These are phyloP conservation scores for Apamea epomidion DNA, from an alignment of 2,888 invertebrate genomes.

Conservation along the genomic window DNA sequence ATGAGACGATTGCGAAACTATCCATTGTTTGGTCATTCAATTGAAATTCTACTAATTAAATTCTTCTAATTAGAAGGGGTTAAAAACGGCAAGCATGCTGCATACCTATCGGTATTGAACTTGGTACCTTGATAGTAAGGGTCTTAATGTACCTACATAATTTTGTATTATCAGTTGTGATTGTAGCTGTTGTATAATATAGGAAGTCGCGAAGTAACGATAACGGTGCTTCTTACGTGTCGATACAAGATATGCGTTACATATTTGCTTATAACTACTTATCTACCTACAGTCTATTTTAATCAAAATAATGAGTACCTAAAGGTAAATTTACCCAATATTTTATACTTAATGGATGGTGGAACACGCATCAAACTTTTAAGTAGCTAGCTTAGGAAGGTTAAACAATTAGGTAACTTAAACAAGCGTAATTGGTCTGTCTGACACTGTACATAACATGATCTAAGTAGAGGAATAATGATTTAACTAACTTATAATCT, in stretches of 20 bases:
- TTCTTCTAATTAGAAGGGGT: neutral
- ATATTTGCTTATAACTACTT: neutral
- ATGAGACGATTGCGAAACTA: neutral
- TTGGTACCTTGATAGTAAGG: neutral
- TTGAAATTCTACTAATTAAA: slow-evolving; percentile 29
- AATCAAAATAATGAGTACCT: neutral
- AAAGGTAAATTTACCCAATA: neutral
- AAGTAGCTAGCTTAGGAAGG: neutral
- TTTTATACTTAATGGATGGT: neutral
- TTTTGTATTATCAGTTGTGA: slow-evolving; percentile 8
- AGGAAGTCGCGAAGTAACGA: slow-evolving; percentile 11
- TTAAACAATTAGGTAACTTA: neutral
- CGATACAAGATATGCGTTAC: neutral
- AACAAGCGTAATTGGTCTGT: neutral
- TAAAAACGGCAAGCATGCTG: neutral
- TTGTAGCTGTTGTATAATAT: neutral
- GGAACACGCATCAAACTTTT: neutral
- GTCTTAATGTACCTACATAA: neutral
- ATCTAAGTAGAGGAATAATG: neutral
- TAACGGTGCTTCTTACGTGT: slow-evolving; percentile 5
- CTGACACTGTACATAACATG: neutral
- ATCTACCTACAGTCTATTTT: neutral
- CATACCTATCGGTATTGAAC: neutral
- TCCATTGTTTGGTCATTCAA: slow-evolving; percentile 3
- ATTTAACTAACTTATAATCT: neutral